Evolutionary conservation across 1,140 invertebrate species (phyloP), one percentile per base, ranked within the genome.

Genomic region (Pseudomyrmex gracilis): DNA sequence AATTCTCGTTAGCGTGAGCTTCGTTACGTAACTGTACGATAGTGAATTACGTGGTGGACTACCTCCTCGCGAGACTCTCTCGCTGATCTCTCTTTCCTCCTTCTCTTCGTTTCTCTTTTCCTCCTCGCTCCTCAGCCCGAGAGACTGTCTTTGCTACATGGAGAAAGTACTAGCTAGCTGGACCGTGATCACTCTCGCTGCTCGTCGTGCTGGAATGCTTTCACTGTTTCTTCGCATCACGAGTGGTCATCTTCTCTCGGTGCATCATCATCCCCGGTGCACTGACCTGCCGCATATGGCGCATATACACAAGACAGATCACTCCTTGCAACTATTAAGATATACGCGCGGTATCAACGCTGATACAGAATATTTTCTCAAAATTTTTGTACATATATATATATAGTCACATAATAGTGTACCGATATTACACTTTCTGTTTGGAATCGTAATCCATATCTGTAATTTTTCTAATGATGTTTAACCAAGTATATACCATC

Each of bases 231-330:
- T 68, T 78, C 53, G 58, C 70, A 47, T 73, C 34, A 34, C 68
- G 78, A 61, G 64, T 17, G 78, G 53, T 86, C 66, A 73, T 85
- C 71, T 49, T 71, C 67, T 83, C 77, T 61, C 55, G 66, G 67
- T 67, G 9, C 74, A 71, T 71, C 51, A 47, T 82, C 82, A 73
- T 64, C 45, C 74, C 66, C 85, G 84, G 83, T 71, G 86, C 89
- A 92, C 92, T 92, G 91, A 92, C 90, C 91, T 92, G 85, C 85
- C 91, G 58, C 87, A 90, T 43, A 9, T 43, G 24, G 20, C 76
- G 86, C 63, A 51, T 53, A 45, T 60, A 87, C 24, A 57, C 24
- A 57, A 51, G 67, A 13, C n/a, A 51, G 20, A 34, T 57, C 61
- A 20, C 17, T 55, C 17, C 53, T 77, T 34, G 12, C n/a, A 15